Evolutionary conservation across 2,888 invertebrate genomes (phyloP).

Genomic region (Chesias legatella): DNA sequence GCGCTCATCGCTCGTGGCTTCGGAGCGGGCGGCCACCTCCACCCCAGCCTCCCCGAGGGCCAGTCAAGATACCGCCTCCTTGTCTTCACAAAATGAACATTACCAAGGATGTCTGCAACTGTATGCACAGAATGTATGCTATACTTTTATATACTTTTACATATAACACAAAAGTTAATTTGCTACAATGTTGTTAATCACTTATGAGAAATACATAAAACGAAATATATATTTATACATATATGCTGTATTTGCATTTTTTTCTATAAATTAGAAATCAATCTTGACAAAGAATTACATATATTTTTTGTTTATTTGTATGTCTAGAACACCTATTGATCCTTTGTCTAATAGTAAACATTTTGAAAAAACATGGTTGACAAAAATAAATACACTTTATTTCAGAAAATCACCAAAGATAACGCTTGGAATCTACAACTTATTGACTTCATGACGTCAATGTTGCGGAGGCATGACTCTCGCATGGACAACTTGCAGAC

Average conservation of each 20-base stretch:
- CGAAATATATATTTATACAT: too few relatives aligned
- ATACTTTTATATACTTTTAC: neutral
- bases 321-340: too few relatives aligned
- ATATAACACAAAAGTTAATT: too few relatives aligned
- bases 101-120: constrained; percentile 88
- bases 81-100: constrained; percentile 83
- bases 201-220: too few relatives aligned
- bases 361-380: too few relatives aligned
- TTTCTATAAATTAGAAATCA: too few relatives aligned
- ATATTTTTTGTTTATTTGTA: too few relatives aligned
- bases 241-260: too few relatives aligned
- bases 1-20: constrained; percentile 71
- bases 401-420: constrained; percentile 90
- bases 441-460: constrained; percentile 90
- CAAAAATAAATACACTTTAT: neutral
- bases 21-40: constrained; percentile 63
- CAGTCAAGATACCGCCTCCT: constrained; percentile 55
- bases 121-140: constrained; percentile 88
- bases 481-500: constrained; percentile 88
- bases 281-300: too few relatives aligned
- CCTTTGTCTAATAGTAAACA: too few relatives aligned
- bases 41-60: constrained; percentile 52
- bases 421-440: constrained; percentile 94
- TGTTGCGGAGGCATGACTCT: constrained; percentile 85
- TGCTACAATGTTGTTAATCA: too few relatives aligned